Conservation (phyloP, 2,113 vertebrate species). For the Thunnus maccoyii region DNA sequence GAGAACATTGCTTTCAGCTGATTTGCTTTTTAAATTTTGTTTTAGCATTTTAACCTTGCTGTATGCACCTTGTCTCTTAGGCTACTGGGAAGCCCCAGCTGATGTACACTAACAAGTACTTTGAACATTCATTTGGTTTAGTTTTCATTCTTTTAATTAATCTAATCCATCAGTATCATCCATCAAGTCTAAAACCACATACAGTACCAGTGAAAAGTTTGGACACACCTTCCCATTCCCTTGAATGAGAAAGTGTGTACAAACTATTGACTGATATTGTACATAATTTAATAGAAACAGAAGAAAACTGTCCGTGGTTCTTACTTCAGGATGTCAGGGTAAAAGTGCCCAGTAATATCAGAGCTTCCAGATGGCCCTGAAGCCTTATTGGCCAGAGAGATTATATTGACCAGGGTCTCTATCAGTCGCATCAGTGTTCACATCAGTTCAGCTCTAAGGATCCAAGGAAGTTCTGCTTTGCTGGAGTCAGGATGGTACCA, state of each 20-base stretch:
- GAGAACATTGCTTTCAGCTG: too few species aligned
- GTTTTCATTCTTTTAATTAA: not conserved
- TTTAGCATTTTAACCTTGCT: too few species aligned
- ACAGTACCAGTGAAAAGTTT: not conserved
- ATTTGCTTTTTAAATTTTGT: too few species aligned
- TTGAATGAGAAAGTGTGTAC: too few species aligned
- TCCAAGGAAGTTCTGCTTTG: too few species aligned
- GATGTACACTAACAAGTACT: not conserved
- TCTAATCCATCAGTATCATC: constrained; percentile 18
- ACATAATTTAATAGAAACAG: not conserved
- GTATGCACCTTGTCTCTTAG: too few species aligned
- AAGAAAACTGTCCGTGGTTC: not conserved
- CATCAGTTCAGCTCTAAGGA: too few species aligned
- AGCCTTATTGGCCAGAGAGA: constrained; percentile 22
- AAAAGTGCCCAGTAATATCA: not conserved
- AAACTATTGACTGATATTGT: too few species aligned
- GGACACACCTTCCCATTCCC: too few species aligned
- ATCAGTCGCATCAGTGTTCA: not conserved
- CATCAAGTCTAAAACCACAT: not conserved
- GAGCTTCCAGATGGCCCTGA: not conserved
- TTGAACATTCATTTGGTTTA: not conserved
- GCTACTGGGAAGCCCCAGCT: not conserved
- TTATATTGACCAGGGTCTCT: constrained; percentile 3
- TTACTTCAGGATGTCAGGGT: not conserved
- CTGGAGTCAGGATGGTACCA: too few species aligned